phyloP scores from a whole-genome alignment of 2,888 invertebrate species.

The Eupithecia abbreviata region DNA sequence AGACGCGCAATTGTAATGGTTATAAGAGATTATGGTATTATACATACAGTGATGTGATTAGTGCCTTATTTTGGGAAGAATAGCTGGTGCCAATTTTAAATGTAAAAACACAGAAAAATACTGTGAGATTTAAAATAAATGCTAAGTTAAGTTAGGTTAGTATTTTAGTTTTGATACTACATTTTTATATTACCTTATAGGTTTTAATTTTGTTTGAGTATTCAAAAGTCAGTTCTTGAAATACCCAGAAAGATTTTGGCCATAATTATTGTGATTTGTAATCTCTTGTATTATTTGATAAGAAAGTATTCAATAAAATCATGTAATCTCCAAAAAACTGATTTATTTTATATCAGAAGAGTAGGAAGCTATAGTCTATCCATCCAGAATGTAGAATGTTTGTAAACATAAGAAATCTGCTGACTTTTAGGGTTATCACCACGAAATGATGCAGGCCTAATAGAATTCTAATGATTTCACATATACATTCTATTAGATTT shows the following conservation, averaged over 20 bases:
- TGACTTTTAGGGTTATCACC: too few species aligned
- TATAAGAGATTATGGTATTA: slow-evolving; percentile 32
- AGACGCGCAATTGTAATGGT: slow-evolving; percentile 40
- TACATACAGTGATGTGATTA: slow-evolving; percentile 55
- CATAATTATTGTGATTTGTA: slow-evolving; percentile 61
- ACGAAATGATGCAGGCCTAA: too few species aligned
- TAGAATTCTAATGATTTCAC: too few species aligned
- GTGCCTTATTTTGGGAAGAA: slow-evolving; percentile 73
- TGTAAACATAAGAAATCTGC: too few species aligned
- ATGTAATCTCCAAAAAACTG: slow-evolving; percentile 50
- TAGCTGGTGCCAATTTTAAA: slow-evolving; percentile 73
- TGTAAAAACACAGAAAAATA: slow-evolving; percentile 27
- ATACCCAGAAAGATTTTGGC: slow-evolving; percentile 47
- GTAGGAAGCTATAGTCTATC: too few species aligned
- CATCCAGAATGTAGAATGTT: too few species aligned
- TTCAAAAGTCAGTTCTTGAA: slow-evolving; percentile 26
- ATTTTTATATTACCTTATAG: slow-evolving; percentile 2
- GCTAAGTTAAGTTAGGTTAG: slow-evolving; percentile 26
- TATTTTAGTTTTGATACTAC: slow-evolving; percentile 26
- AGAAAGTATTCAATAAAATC: slow-evolving; percentile 55
- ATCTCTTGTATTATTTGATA: slow-evolving; percentile 51
- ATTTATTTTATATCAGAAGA: background rate
- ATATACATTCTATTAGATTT: too few species aligned
- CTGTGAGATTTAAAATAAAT: slow-evolving; percentile 24
- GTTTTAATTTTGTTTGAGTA: slow-evolving; percentile 9